Conservation (phyloP, 2,797 vertebrate species). For the Euphonia xanthogaster region DNA sequence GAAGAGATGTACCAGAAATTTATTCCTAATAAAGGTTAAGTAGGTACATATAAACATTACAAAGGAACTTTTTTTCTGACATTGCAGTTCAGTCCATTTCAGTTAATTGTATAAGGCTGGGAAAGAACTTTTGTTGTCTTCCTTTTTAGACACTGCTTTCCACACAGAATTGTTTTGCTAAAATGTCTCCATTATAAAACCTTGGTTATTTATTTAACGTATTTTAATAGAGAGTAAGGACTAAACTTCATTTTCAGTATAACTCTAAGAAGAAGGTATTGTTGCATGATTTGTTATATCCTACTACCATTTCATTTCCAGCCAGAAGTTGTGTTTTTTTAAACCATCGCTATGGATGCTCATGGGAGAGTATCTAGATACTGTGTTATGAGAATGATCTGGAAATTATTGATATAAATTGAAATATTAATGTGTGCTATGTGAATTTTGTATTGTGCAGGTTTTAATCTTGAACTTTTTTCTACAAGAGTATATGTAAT, state of each 20-base stretch:
- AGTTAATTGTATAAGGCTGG: not conserved
- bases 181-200: not conserved
- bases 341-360: not conserved
- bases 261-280: not conserved
- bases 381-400: not conserved
- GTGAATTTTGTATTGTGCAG: not conserved
- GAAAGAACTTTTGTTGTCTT: not conserved
- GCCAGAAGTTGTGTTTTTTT: not conserved
- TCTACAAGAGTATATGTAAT: not conserved
- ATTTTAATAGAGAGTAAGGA: not conserved
- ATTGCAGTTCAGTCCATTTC: not conserved
- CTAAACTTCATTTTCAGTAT: not conserved
- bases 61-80: not conserved
- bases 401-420: not conserved
- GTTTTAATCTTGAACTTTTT: not conserved
- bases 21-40: not conserved
- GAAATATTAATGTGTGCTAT: not conserved
- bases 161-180: not conserved
- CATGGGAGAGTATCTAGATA: not conserved
- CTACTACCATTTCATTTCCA: not conserved
- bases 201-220: not conserved
- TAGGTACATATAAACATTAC: not conserved
- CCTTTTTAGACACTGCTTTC: not conserved
- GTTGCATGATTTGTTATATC: not conserved
- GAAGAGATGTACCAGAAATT: not conserved